A percentile compares a stretch with the other conserved stretches of the same genome.
Conservation (phyloP, 1,140 invertebrate species). For the Oryctes rhinoceros region DNA sequence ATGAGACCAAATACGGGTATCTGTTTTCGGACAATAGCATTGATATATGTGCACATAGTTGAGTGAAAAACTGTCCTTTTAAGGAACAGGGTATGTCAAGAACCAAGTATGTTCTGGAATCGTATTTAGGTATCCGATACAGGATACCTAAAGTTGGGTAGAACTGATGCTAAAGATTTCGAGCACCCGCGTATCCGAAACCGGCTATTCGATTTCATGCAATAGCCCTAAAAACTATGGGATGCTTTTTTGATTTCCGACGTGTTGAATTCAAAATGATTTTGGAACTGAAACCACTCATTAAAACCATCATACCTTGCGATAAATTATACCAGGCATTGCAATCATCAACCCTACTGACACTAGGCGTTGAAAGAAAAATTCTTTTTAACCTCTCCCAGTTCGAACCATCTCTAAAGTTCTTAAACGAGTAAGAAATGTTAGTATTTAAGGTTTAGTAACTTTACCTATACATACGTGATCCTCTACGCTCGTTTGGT, state of each 20-base stretch:
- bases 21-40: too few species aligned
- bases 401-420: slow-evolving; percentile 63
- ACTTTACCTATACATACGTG: slow-evolving; percentile 43
- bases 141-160: too few species aligned
- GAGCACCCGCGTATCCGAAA: too few species aligned
- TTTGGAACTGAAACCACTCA: slow-evolving; percentile 20
- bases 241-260: not conserved
- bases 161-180: too few species aligned
- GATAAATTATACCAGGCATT: not conserved
- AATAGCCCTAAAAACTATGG: too few species aligned
- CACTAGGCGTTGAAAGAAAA: slow-evolving; percentile 65
- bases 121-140: too few species aligned
- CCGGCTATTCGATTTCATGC: too few species aligned
- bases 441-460: slow-evolving; percentile 15
- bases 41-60: too few species aligned
- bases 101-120: too few species aligned
- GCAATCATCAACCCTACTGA: slow-evolving; percentile 2
- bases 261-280: not conserved
- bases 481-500: slow-evolving; percentile 52
- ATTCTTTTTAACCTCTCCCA: slow-evolving; percentile 79
- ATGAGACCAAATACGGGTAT: too few species aligned
- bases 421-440: slow-evolving; percentile 20
- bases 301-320: not conserved
- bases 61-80: too few species aligned
- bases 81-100: too few species aligned